Conservation (phyloP, 2,888 invertebrate genomes). For the Didymodactylos carnosus region DNA sequence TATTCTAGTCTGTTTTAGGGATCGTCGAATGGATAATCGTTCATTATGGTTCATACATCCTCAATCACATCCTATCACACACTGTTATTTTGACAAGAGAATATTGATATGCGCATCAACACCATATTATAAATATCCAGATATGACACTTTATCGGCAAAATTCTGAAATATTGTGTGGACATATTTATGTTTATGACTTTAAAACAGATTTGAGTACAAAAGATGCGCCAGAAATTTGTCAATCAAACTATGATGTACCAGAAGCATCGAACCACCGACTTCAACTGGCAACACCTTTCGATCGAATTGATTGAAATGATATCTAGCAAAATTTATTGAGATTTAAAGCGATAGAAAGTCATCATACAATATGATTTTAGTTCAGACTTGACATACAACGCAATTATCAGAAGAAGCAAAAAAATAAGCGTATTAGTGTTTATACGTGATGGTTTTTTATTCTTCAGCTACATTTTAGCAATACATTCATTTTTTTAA, state of each 20-base stretch:
- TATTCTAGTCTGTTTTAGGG: too few relatives aligned
- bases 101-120: background rate
- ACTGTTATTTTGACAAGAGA: background rate
- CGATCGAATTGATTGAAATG: background rate
- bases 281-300: background rate
- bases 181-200: background rate
- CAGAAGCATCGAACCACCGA: background rate
- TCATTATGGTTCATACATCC: background rate
- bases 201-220: background rate
- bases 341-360: too few relatives aligned
- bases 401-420: too few relatives aligned
- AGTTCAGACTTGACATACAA: too few relatives aligned
- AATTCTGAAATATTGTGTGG: background rate
- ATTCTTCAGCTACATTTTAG: too few relatives aligned
- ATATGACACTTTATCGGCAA: background rate
- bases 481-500: too few relatives aligned
- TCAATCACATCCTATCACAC: background rate
- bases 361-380: too few relatives aligned
- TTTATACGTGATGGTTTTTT: too few relatives aligned
- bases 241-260: background rate
- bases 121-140: background rate
- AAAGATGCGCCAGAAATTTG: background rate
- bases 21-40: background rate
- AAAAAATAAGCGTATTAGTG: too few relatives aligned
- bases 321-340: too few relatives aligned